Conservation (phyloP, 2,888 invertebrate genomes). For the Diabrotica balteata region DNA sequence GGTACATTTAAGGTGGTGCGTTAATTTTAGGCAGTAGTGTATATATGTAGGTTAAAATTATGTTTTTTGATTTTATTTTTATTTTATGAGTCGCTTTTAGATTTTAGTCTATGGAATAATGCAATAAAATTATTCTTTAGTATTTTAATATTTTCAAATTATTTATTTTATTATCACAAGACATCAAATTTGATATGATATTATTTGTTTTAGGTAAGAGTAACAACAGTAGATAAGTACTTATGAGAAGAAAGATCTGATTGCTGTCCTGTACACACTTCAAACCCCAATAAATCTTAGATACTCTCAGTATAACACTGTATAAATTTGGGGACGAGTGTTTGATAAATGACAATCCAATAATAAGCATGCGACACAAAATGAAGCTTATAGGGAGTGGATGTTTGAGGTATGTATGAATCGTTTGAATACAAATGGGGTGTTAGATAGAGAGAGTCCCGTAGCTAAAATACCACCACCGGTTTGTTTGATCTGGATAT, state of each 20-base stretch:
- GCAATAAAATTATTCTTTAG: too few species aligned
- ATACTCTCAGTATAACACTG: constrained; percentile 19
- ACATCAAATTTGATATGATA: too few species aligned
- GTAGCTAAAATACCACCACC: constrained; percentile 21
- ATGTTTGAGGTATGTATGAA: constrained; percentile 24
- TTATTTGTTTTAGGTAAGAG: too few species aligned
- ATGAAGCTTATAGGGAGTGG: constrained; percentile 24
- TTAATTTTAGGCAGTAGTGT: too few species aligned
- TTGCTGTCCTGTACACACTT: neutral
- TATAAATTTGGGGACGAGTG: constrained; percentile 29
- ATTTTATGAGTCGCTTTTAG: too few species aligned
- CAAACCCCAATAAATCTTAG: constrained; percentile 13
- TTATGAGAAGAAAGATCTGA: neutral
- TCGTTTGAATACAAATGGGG: constrained; percentile 28
- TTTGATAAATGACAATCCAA: constrained; percentile 31
- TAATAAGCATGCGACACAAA: constrained; percentile 26
- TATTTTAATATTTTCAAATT: too few species aligned
- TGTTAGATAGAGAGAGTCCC: constrained; percentile 19
- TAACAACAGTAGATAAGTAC: too few species aligned
- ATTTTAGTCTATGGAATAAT: too few species aligned
- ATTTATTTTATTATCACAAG: too few species aligned
- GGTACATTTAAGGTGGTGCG: too few species aligned
- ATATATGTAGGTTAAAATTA: too few species aligned
- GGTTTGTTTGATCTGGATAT: constrained; percentile 11
- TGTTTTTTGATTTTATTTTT: too few species aligned